These are phyloP conservation scores for Geophilus truncorum DNA, from an alignment of 2,888 invertebrate species.

Conservation along the genomic window DNA sequence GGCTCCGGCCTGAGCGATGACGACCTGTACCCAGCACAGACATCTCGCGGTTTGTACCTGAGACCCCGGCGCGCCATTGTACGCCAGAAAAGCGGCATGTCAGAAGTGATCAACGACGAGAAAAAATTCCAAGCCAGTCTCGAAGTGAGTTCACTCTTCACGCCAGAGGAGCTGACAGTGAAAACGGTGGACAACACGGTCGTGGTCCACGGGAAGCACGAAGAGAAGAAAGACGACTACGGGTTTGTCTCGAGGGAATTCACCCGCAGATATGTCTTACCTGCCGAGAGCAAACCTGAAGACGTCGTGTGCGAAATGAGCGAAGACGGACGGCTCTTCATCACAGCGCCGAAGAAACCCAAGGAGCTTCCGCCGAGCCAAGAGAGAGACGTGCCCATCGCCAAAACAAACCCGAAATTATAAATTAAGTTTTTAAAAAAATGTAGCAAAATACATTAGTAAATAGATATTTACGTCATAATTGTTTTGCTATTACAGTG, in stretches of 20 bases:
- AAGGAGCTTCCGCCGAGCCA: background rate
- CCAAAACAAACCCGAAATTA: background rate
- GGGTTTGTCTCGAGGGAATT: constrained; percentile 72
- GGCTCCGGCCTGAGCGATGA: constrained; percentile 3
- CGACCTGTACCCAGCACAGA: background rate
- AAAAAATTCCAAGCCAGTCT: constrained; percentile 30
- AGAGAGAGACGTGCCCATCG: background rate
- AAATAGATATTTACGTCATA: too few species aligned
- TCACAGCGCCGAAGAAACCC: background rate
- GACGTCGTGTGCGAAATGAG: constrained; percentile 9
- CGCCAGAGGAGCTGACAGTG: constrained; percentile 69
- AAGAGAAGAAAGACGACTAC: constrained; percentile 78
- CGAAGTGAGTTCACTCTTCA: constrained; percentile 75
- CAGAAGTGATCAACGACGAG: constrained; percentile 2
- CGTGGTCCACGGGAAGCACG: constrained; percentile 70
- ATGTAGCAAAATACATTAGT: too few species aligned
- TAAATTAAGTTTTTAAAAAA: too few species aligned
- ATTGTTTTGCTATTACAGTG: too few species aligned
- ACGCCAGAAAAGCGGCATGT: constrained; percentile 20
- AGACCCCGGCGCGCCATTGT: background rate
- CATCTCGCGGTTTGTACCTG: background rate
- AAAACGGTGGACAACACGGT: constrained; percentile 65
- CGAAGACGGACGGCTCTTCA: background rate
- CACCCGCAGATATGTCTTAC: constrained; percentile 66
- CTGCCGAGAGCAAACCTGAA: constrained; percentile 54